Conservation (phyloP, 2,888 invertebrate species). For the Zonitis immaculata region DNA sequence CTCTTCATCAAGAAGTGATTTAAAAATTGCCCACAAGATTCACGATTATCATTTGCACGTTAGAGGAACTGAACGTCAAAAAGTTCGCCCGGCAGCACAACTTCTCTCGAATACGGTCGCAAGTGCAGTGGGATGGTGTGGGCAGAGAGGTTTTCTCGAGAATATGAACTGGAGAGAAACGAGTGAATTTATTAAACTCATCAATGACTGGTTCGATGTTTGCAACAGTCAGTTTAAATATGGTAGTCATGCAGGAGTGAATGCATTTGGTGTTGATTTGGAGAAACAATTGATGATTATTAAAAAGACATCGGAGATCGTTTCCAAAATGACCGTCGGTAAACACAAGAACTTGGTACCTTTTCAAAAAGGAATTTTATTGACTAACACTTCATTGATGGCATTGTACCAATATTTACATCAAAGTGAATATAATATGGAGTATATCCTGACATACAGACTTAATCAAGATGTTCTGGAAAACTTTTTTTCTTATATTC, state of each 20-base stretch:
- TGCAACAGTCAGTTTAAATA: constrained; percentile 24
- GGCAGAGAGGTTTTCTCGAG: constrained; percentile 7
- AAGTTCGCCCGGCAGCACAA: constrained; percentile 14
- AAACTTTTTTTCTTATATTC: constrained; percentile 32
- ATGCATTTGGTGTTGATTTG: constrained; percentile 25
- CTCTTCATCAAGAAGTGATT: no score
- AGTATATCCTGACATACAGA: constrained; percentile 23
- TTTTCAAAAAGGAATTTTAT: constrained; percentile 23
- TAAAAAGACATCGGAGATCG: constrained; percentile 7
- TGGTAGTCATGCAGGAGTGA: constrained; percentile 8
- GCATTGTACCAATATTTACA: constrained; percentile 17
- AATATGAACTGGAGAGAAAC: constrained; percentile 5
- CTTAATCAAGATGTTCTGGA: constrained; percentile 26
- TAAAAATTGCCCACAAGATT: no score
- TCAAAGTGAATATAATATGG: constrained; percentile 19
- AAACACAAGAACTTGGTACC: constrained; percentile 21
- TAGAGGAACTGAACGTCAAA: no score
- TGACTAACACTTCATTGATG: constrained; percentile 13
- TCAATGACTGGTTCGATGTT: constrained; percentile 30
- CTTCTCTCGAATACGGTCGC: constrained; percentile 13
- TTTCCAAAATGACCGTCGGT: constrained; percentile 22
- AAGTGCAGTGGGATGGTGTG: constrained; percentile 13
- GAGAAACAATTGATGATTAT: constrained; percentile 22
- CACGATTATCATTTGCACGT: no score
- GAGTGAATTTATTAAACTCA: constrained; percentile 3